Percentiles rank a stretch among this genome's conserved stretches.
These are phyloP conservation scores for Galerucella pusilla DNA, from an alignment of 2,888 invertebrate species.

Conservation along the genomic window DNA sequence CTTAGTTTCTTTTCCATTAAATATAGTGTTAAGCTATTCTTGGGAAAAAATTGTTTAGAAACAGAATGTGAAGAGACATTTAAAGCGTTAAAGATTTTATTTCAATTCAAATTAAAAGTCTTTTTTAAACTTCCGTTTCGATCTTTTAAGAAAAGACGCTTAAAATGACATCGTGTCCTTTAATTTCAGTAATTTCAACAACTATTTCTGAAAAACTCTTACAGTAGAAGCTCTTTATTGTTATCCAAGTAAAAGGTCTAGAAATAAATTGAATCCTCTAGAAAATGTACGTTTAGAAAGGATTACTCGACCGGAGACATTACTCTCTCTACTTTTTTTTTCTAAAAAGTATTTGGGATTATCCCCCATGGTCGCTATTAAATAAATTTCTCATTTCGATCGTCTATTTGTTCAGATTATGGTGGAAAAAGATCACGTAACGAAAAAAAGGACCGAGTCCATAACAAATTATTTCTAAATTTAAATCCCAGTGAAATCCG, in stretches of 20 bases:
- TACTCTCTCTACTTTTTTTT: constrained; percentile 33
- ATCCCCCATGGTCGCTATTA: constrained; percentile 34
- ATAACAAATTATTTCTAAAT: neutral
- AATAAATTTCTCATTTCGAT: constrained; percentile 34
- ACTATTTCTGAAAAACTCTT: constrained; percentile 1
- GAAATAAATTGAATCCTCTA: constrained; percentile 39
- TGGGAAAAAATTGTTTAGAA: no score
- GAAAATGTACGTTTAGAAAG: constrained; percentile 37
- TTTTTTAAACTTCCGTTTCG: neutral
- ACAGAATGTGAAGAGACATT: no score
- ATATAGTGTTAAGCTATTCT: no score
- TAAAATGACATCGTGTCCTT: constrained; percentile 9
- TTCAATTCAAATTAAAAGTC: neutral
- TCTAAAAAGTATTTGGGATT: constrained; percentile 34
- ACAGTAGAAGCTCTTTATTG: constrained; percentile 30
- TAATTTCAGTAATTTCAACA: constrained; percentile 14
- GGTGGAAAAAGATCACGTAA: neutral
- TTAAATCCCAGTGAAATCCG: no score
- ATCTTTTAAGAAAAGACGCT: neutral
- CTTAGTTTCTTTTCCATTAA: no score
- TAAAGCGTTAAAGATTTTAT: neutral
- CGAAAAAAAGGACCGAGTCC: neutral
- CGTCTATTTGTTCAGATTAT: constrained; percentile 5
- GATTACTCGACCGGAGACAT: constrained; percentile 41
- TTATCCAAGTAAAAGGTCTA: constrained; percentile 31